A percentile compares a stretch with the other conserved stretches of the same genome.
These are phyloP conservation scores for Etheostoma cragini DNA, from an alignment of 2,113 vertebrate genomes.

Conservation along the genomic window DNA sequence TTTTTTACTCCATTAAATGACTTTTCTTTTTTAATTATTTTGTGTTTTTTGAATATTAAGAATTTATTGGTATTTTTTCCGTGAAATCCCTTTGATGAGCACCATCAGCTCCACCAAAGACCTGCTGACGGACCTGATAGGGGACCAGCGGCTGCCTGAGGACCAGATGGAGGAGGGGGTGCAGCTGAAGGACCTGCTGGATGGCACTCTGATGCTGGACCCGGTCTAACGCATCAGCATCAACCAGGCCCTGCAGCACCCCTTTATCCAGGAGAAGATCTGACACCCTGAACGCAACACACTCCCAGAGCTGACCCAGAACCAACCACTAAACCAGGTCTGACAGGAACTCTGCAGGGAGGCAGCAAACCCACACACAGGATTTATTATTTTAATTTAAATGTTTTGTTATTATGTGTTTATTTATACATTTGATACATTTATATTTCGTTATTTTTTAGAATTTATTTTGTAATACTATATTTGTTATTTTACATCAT, in stretches of 20 bases:
- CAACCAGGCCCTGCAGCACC: constrained; percentile 99
- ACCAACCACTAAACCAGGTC: constrained; percentile 69
- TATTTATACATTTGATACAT: too few species aligned
- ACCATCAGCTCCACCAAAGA: constrained; percentile 99
- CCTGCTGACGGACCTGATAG: constrained; percentile 95
- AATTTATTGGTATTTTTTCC: too few species aligned
- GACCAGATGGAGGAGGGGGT: constrained; percentile 99
- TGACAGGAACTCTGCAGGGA: constrained; percentile 50
- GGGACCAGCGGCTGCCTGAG: constrained; percentile 97
- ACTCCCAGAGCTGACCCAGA: constrained; percentile 49
- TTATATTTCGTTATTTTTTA: too few species aligned
- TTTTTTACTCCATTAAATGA: too few species aligned
- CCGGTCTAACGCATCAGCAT: constrained; percentile 99
- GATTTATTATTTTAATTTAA: not conserved
- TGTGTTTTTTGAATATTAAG: too few species aligned
- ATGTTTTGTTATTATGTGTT: too few species aligned
- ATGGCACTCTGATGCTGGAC: constrained; percentile 98
- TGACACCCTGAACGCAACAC: constrained; percentile 70
- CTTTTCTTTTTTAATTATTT: too few species aligned
- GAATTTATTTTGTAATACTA: too few species aligned
- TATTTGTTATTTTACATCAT: too few species aligned
- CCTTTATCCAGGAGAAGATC: constrained; percentile 99
- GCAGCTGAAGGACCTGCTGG: constrained; percentile 96
- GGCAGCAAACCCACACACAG: constrained; percentile 50
- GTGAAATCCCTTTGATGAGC: constrained; percentile 87